These are phyloP conservation scores for Ophiodon elongatus DNA, from an alignment of 2,113 vertebrate genomes.

Conservation along the genomic window DNA sequence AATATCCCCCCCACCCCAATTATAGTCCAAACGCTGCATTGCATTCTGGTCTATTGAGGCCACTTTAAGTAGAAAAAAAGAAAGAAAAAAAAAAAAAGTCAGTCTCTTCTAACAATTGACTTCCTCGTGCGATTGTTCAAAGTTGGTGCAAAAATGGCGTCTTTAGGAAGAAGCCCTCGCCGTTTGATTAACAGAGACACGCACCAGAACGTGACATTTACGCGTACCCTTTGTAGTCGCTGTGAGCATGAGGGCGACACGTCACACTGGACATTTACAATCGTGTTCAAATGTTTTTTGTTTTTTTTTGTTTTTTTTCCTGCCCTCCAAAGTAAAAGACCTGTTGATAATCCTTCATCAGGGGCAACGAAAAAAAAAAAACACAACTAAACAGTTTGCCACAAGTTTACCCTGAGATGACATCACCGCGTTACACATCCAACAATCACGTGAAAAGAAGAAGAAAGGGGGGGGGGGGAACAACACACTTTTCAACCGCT, in stretches of 20 bases:
- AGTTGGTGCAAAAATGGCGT: constrained; percentile 11
- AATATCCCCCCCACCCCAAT: background rate
- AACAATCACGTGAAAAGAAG: constrained; percentile 26
- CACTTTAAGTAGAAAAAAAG: constrained; percentile 4
- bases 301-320: background rate
- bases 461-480: background rate
- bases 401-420: constrained; percentile 50
- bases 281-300: background rate
- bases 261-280: constrained; percentile 11
- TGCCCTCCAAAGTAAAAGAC: background rate
- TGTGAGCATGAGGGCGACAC: background rate
- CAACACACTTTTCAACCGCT: background rate
- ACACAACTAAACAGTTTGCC: background rate
- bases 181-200: constrained; percentile 9
- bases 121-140: constrained; percentile 10
- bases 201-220: background rate
- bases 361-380: background rate
- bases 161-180: background rate
- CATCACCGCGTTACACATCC: constrained; percentile 48
- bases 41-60: constrained; percentile 34
- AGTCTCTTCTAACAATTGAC: background rate
- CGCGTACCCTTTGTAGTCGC: background rate
- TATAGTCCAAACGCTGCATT: constrained; percentile 7
- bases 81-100: background rate
- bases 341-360: background rate